These are phyloP conservation scores for Drosophila persimilis DNA, from an alignment of 1,140 invertebrate species.

Conservation along the genomic window DNA sequence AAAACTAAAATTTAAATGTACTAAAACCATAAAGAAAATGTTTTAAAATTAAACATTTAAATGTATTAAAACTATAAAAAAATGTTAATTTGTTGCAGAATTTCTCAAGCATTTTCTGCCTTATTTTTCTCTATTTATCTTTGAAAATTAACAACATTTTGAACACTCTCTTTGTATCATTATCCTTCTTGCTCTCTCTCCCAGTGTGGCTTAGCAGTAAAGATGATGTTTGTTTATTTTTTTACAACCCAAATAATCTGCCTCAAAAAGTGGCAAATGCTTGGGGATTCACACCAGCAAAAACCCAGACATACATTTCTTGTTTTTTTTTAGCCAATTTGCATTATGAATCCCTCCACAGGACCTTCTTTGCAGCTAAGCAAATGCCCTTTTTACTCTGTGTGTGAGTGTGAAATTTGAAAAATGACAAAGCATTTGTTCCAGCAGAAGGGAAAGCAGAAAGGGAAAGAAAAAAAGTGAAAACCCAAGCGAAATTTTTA, in stretches of 20 bases:
- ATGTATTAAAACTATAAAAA: too few species aligned
- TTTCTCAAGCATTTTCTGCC: fast-evolving
- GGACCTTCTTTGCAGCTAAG: conserved; percentile 45
- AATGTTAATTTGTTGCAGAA: too few species aligned
- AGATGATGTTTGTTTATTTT: background rate
- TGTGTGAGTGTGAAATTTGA: conserved; percentile 39
- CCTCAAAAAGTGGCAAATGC: conserved; percentile 44
- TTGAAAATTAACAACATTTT: too few species aligned
- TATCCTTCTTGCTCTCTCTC: too few species aligned
- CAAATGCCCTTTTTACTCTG: conserved; percentile 41
- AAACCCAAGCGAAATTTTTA: conserved; percentile 41
- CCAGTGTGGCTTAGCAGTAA: too few species aligned
- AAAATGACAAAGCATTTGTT: conserved; percentile 73
- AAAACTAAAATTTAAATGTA: too few species aligned
- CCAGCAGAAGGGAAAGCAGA: conserved; percentile 17
- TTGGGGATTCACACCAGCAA: conserved; percentile 16
- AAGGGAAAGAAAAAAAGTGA: conserved; percentile 8
- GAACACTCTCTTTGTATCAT: too few species aligned
- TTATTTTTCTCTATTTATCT: too few species aligned
- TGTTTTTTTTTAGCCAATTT: conserved; percentile 63
- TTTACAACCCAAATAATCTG: conserved; percentile 32
- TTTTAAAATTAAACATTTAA: too few species aligned
- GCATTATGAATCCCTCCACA: conserved; percentile 28
- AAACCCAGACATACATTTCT: conserved; percentile 49
- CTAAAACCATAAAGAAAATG: too few species aligned